Conservation (phyloP, 2,888 invertebrate species). For the Amiota communis region DNA sequence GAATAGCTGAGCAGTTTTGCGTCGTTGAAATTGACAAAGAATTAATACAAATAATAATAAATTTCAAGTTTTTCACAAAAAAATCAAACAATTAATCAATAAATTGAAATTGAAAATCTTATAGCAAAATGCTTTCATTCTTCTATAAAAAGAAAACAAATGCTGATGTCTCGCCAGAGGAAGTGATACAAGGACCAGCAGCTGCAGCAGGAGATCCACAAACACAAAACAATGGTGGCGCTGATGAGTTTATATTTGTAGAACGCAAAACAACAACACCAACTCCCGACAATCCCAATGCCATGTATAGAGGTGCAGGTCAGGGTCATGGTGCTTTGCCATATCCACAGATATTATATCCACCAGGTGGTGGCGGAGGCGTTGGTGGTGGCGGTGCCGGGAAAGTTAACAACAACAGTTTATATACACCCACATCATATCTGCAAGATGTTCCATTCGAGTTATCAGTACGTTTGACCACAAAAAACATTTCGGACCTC, state of each 20-base stretch:
- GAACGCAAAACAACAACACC: conserved; percentile 53
- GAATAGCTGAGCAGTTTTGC: too few relatives aligned
- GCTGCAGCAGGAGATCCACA: conserved; percentile 28
- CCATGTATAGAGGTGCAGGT: conserved; percentile 49
- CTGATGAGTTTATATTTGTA: conserved; percentile 68
- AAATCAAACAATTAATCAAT: too few relatives aligned
- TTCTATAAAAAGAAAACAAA: conserved; percentile 65
- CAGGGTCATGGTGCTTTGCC: conserved; percentile 46
- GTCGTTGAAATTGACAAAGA: too few relatives aligned
- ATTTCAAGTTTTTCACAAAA: too few relatives aligned
- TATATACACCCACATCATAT: conserved; percentile 56
- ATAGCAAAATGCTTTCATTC: conserved; percentile 62
- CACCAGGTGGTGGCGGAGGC: conserved; percentile 30
- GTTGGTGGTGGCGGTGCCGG: neutral
- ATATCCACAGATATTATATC: conserved; percentile 52
- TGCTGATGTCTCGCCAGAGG: conserved; percentile 59
- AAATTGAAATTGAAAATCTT: neutral
- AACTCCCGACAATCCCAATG: conserved; percentile 43
- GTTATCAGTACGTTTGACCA: conserved; percentile 61
- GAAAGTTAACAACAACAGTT: neutral
- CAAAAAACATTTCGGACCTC: conserved; percentile 56
- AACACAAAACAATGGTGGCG: conserved; percentile 41
- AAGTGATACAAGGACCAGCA: conserved; percentile 52
- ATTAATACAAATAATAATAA: too few relatives aligned
- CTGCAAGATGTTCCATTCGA: conserved; percentile 69